Percentiles rank a stretch among this genome's conserved stretches.
Conservation (phyloP, 2,113 vertebrate genomes). For the Ceuthmochares aereus region DNA sequence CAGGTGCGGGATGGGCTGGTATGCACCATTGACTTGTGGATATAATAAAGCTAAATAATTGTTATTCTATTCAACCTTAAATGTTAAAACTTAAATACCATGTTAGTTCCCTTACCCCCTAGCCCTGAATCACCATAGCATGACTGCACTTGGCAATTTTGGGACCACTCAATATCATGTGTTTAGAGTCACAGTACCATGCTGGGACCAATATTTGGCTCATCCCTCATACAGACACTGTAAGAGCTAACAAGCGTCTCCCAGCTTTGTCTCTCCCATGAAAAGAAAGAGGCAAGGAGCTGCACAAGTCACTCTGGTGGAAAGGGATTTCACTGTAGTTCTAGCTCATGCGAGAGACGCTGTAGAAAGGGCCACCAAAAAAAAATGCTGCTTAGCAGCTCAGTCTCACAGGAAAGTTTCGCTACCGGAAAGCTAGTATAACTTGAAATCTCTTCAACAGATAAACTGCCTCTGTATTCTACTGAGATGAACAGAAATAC, state of each 20-base stretch:
- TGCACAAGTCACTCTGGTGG: not conserved
- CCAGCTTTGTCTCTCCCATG: not conserved
- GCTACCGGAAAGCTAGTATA: not conserved
- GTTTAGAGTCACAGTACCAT: not conserved
- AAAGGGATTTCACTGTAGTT: not conserved
- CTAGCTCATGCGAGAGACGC: not conserved
- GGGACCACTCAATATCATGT: fast-evolving
- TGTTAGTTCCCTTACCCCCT: too few relatives aligned
- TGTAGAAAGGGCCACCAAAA: not conserved
- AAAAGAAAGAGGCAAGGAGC: not conserved
- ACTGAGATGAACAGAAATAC: constrained; percentile 23
- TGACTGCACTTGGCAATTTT: not conserved
- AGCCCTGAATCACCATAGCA: not conserved
- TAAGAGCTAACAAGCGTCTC: not conserved
- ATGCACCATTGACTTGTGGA: not conserved
- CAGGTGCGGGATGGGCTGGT: not conserved
- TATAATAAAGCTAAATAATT: too few relatives aligned
- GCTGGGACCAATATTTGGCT: not conserved
- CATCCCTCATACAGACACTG: not conserved
- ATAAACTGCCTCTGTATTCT: not conserved
- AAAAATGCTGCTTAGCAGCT: not conserved
- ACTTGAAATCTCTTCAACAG: not conserved
- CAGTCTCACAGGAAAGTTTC: not conserved
- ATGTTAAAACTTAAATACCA: too few relatives aligned
- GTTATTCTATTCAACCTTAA: too few relatives aligned